Percentiles rank a stretch among this genome's conserved stretches.
Conservation (phyloP, 2,113 vertebrate genomes). For the Zosterops lateralis region DNA sequence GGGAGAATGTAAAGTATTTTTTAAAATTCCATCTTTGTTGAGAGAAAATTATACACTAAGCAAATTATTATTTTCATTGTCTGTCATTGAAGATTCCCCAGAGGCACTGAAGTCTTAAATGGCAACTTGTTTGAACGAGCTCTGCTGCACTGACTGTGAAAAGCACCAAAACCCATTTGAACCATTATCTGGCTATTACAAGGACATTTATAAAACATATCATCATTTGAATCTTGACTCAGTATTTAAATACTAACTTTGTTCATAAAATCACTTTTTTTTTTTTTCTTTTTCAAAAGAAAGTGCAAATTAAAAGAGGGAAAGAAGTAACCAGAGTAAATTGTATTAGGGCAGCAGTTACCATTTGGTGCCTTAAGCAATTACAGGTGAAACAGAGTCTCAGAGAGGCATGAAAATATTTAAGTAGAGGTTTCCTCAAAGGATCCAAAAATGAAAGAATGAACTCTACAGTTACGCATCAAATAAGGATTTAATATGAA, state of each 20-base stretch:
- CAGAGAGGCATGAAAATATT: background rate
- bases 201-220: background rate
- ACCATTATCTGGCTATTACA: background rate
- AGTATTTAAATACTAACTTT: background rate
- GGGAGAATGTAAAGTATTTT: background rate
- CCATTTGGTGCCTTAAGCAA: background rate
- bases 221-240: background rate
- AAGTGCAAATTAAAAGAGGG: background rate
- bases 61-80: background rate
- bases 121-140: background rate
- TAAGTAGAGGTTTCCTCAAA: background rate
- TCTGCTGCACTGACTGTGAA: background rate
- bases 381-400: background rate
- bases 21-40: background rate
- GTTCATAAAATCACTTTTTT: background rate
- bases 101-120: background rate
- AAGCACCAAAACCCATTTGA: background rate
- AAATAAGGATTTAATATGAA: background rate
- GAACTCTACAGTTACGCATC: background rate
- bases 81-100: background rate
- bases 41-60: background rate
- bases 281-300: background rate
- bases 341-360: background rate
- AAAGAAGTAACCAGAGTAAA: background rate
- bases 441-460: background rate